Percentiles rank a stretch among this genome's conserved stretches.
Conservation (phyloP, 2,888 invertebrate genomes). For the Thymelicus sylvestris region DNA sequence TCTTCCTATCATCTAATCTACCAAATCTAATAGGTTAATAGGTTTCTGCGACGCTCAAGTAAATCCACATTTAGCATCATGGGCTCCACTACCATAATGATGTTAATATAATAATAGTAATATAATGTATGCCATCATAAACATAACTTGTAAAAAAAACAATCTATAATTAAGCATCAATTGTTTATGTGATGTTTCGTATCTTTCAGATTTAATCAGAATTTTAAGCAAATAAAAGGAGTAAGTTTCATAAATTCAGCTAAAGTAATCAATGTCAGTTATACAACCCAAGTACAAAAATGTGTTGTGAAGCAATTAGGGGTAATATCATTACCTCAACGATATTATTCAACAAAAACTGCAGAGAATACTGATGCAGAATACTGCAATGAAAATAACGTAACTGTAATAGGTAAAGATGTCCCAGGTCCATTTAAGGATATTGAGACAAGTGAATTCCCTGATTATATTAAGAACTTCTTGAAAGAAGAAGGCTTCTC, state of each 20-base stretch:
- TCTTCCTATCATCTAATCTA: too few species aligned
- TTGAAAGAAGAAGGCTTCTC: conserved; percentile 86
- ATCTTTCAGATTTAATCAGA: conserved; percentile 57
- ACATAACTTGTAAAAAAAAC: too few species aligned
- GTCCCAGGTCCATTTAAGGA: conserved; percentile 90
- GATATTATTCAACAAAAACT: conserved; percentile 62
- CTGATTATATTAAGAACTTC: conserved; percentile 88
- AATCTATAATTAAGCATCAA: too few species aligned
- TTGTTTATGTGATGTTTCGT: conserved; percentile 1
- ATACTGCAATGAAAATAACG: conserved; percentile 87
- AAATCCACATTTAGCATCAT: too few species aligned
- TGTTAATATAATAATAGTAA: too few species aligned
- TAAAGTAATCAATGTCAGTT: conserved; percentile 40
- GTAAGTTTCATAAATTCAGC: conserved; percentile 41
- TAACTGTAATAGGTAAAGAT: conserved; percentile 89
- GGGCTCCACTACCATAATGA: too few species aligned
- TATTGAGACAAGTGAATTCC: conserved; percentile 90
- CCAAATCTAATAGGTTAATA: too few species aligned
- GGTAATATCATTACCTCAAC: conserved; percentile 33
- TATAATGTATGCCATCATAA: too few species aligned
- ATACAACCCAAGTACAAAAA: conserved; percentile 48
- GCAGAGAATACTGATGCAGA: conserved; percentile 82
- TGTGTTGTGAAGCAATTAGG: conserved; percentile 43
- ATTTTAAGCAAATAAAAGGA: conserved; percentile 45
- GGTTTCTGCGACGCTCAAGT: too few species aligned